Evolutionary conservation across 1,140 invertebrate species (phyloP), one percentile per base, ranked within the genome.

Genomic region (Xylocopa sonorina): DNA sequence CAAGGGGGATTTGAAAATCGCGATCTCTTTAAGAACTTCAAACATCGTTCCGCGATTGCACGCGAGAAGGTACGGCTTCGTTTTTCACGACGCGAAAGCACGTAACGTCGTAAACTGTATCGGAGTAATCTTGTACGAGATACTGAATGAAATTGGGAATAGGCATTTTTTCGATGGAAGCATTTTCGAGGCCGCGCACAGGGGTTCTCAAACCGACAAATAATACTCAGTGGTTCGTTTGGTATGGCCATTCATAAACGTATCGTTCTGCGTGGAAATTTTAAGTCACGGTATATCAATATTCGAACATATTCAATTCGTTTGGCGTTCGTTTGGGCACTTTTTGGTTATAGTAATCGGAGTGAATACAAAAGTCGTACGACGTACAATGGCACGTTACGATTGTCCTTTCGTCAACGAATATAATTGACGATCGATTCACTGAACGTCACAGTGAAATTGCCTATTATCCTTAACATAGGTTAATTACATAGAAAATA

Each of bases 121-220:
- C 34, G 14, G 0, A 4, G 3, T 18, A 9, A 27, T 58, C 1
- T 14, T 9, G 38, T 6, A n/a, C 1, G 14, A n/a, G 48, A 16
- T 24, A 43, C 24, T 38, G 55, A 50, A 60, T 60, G 43, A 43
- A 69, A 78, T 62, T 41, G 9, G 14, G 16, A 53, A 76, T 32
- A 71, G 16, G 29, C 0, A 64, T 76, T 87, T 88, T 89, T 87
- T 90, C 82, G 84, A 79, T 87, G 87, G 88, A 91, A 90, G 86
- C 69, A 78, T 84, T 90, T 86, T 88, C 84, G 84, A 89, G 89
- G 88, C 87, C 87, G 78, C 60, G 38, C 10, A 10, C 89, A 91
- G 90, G 51, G 90, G 87, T 77, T 91, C 89, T 89, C 90, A 91
- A 77, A 69, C 55, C 48, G 57, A 78, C 41, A 74, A 38, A 50